Base-by-base conservation (phyloP, 2,113 vertebrate species). In the Calidris pygmaea region DNA sequence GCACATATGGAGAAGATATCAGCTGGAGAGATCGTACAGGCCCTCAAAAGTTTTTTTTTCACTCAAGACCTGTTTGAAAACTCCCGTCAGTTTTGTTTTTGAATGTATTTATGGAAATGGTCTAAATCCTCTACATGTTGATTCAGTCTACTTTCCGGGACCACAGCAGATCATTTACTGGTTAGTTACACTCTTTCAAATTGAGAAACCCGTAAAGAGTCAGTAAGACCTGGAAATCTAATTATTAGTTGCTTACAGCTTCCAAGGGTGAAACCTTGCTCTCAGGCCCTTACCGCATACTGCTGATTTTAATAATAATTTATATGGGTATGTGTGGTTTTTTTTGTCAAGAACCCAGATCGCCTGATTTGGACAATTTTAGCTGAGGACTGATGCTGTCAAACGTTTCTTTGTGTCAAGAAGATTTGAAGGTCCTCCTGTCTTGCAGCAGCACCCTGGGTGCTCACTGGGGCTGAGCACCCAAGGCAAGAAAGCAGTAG, bases 1-100 rank as follows among this genome's bases (percentile, higher is more conserved):
- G 71, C 94, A 95, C 96, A 97, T 78, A 95, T 97, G 97, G 96
- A 78, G 93, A 97, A 97, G 80, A 87, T 77, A 97, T 97, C 92
- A 96, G 70, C 82, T 94, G 43, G 63, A 90, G 85, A 96, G 79
- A 89, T 94, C 94, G 80, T 58, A 92, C 76, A 95, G 86, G 55
- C 63, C 79, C n/a, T 81, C 47, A 67, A 27, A 12, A 34, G 35
- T 39, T 53, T 65, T 77, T 65, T 77, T 78, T 88, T 91, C 67
- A 41, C 74, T 83, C 9, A 29, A 85, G 60, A 85, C 66, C 87
- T 89, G 52, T 82, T 95, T 93, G 79, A 95, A 96, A 95, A 91
- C 23, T 82, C n/a, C 37, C 0, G 1, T 87, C 88, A 87, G 18
- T 82, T 96, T 92, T 93, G 89, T 88, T 97, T 97, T 94, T 29